Base-by-base conservation (phyloP, 2,113 vertebrate species). In the Chaenogobius annularis region DNA sequence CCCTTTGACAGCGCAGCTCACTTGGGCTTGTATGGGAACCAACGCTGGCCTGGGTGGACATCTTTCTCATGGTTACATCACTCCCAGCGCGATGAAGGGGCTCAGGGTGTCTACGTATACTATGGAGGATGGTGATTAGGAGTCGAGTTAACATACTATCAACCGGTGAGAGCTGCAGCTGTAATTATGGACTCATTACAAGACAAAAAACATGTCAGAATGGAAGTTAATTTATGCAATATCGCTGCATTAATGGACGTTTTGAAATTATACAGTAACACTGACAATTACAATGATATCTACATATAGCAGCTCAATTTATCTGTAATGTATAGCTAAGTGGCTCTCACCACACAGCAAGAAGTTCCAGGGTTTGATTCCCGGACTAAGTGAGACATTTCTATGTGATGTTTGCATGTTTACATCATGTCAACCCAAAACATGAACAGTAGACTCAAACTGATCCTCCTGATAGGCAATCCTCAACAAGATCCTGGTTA, bases 61-160 rank as follows among this genome's bases (percentile, higher is more conserved):
- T 78, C 74, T 89, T 87, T 89, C 85, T 69, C 75, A 48, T 59
- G 31, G 22, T 91, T 89, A 85, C 91, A 91, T 91, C 83, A 87
- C 77, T 70, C 31, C 31, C 9, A 22, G 50, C 63, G 65, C 23
- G 52, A 70, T 40, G 55, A 81, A 9, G 64, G 5, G 58, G 13
- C 55, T 68, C 52, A 26, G 20, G 15, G 48, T 13, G 67, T 74
- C 20, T 15, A 68, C 68, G 54, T 3, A 20, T 40, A 54, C 26
- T 52, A 50, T 13, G 2, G 0, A 31, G 37, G 26, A 40, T 5
- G 15, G 70, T 5, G 10, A 48, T 59, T 56, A 69, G 37, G 59
- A 54, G 61, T 65, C 71, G 22, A 37, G 9, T 73, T 69, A 70
- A 69, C 67, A 73, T 17, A 6, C 26, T 63, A 62, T 73, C 11